Conservation (phyloP, 2,113 vertebrate species). For the Cyphomyrus discorhynchus region DNA sequence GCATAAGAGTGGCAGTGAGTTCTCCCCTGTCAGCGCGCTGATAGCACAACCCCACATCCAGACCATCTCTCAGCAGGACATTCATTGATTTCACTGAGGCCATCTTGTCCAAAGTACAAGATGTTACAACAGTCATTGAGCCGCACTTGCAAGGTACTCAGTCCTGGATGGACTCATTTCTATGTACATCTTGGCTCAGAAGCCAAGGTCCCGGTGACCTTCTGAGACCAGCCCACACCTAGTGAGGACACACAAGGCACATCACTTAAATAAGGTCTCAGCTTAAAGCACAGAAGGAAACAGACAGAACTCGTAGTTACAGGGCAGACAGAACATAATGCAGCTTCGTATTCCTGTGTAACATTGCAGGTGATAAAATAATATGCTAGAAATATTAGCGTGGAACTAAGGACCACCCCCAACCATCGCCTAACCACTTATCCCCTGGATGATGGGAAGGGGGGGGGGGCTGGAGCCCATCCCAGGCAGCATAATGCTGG, state of each 20-base stretch:
- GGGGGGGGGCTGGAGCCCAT: neutral
- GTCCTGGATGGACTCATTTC: neutral
- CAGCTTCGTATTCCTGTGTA: neutral
- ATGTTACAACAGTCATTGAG: neutral
- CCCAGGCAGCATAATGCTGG: neutral
- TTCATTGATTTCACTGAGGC: neutral
- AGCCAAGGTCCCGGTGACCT: neutral
- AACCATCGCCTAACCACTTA: neutral
- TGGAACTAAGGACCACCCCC: neutral
- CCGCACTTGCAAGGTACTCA: neutral
- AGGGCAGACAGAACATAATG: neutral
- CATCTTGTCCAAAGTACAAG: neutral
- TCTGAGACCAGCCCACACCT: neutral
- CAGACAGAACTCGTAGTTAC: neutral
- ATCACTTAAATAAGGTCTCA: neutral
- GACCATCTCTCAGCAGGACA: neutral
- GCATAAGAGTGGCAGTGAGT: neutral
- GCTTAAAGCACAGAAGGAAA: neutral
- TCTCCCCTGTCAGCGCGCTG: neutral
- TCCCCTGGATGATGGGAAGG: neutral
- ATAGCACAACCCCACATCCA: neutral
- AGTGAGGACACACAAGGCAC: neutral
- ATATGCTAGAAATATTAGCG: neutral
- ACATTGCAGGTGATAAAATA: neutral
- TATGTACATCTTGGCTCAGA: neutral